phyloP scores from a whole-genome alignment of 2,797 vertebrate genomes.

The Eulemur coronatus region DNA sequence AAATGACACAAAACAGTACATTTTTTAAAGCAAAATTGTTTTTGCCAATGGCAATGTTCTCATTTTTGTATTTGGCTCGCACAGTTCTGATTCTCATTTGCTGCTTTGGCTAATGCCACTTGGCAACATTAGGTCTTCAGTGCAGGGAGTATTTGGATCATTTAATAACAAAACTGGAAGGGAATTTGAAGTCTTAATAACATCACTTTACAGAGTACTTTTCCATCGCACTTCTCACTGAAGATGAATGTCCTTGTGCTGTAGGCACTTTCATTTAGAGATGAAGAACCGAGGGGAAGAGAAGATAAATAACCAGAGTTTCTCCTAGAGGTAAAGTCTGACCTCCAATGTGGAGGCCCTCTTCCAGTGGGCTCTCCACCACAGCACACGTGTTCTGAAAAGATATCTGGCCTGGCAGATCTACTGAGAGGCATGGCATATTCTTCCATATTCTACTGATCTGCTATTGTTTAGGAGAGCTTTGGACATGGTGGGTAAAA shows the following conservation, averaged over 20 bases:
- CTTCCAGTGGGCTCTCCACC: rapidly evolving
- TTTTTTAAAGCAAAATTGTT: neutral
- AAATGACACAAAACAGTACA: neutral
- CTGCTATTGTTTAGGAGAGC: neutral
- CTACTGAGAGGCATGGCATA: neutral
- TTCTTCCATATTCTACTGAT: neutral
- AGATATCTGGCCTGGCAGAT: neutral
- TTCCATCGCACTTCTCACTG: neutral
- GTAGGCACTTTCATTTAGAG: neutral
- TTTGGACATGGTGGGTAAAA: neutral
- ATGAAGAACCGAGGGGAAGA: neutral
- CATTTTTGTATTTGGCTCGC: neutral
- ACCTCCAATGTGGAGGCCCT: neutral
- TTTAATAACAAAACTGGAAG: conserved; percentile 4
- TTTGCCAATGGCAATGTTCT: neutral
- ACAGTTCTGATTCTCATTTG: neutral
- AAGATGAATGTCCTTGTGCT: neutral
- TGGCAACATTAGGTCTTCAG: neutral
- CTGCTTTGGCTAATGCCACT: neutral
- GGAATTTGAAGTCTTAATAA: neutral
- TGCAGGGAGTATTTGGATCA: neutral
- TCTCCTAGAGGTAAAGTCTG: neutral
- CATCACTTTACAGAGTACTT: neutral
- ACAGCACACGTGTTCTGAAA: neutral
- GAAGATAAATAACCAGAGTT: neutral